A percentile compares a stretch with the other conserved stretches of the same genome.
These are phyloP conservation scores for Parnassius smintheus DNA, from an alignment of 2,888 invertebrate genomes.

Conservation along the genomic window DNA sequence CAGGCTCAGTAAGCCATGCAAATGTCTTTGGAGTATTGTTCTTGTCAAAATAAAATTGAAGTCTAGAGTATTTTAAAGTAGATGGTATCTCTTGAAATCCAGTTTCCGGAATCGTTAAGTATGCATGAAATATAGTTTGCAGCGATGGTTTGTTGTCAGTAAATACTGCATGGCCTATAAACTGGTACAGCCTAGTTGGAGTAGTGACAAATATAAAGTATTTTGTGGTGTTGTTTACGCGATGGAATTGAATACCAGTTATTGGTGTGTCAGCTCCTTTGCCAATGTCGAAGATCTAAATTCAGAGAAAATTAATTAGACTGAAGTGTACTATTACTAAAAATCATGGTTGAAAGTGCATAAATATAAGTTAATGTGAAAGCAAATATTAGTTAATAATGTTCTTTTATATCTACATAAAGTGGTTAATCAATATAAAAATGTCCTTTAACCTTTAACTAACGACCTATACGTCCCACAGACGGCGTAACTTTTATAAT, in stretches of 20 bases:
- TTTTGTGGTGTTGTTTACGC: conserved; percentile 85
- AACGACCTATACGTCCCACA: no score
- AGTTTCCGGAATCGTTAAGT: conserved; percentile 86
- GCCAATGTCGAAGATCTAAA: conserved; percentile 93
- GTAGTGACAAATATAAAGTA: conserved; percentile 93
- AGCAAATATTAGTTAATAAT: no score
- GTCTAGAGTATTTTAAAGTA: conserved; percentile 86
- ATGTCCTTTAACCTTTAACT: no score
- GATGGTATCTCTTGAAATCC: conserved; percentile 88
- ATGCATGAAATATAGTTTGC: conserved; percentile 89
- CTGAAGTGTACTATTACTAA: not conserved
- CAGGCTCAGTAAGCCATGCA: conserved; percentile 93
- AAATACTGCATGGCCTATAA: conserved; percentile 87
- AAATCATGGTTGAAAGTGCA: not conserved
- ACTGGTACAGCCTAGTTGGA: conserved; percentile 92
- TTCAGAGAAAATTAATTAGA: conserved; percentile 32
- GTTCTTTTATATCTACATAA: no score
- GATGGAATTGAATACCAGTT: conserved; percentile 93
- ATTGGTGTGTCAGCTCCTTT: conserved; percentile 89
- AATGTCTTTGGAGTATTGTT: conserved; percentile 87
- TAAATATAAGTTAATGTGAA: not conserved
- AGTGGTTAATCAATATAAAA: no score
- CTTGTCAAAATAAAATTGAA: conserved; percentile 88
- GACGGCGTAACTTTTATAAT: no score
- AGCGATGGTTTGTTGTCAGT: conserved; percentile 89